Evolutionary conservation across 1,140 invertebrate species (phyloP), one percentile per base, ranked within the genome.

Genomic region (Lycorma delicatula): DNA sequence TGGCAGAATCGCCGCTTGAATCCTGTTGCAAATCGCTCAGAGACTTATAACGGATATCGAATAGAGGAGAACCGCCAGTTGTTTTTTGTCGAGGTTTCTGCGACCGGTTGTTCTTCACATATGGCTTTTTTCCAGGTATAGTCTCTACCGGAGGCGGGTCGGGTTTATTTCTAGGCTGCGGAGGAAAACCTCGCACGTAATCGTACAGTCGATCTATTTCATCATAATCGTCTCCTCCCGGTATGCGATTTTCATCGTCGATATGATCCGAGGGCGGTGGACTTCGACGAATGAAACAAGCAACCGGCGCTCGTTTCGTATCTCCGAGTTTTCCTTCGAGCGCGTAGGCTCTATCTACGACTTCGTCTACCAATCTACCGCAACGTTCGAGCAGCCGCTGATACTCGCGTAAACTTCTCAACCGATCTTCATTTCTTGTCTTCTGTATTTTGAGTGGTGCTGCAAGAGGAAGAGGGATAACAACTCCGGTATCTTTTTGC

Each of bases 191-290:
- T 46, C 93, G 77, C 0, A 97, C 91, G 70, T 96, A 97, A 68
- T 93, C 91, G 71, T 97, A 97, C 58, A 97, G 93, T 72, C 95
- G 91, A 76, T 97, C 93, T 62, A 96, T 94, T 74, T 97, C 93
- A 64, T 95, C 91, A 73, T 95, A 94, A 63, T 95, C 89, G 67
- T 90, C 87, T 64, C 54, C 71, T 70, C 63, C 23, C 67, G 66
- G 67, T 69, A 68, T 64, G 64, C 71, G 63, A 68, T 71, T 67
- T 55, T 71, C 69, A 59, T 68, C 75, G 70, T 74, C 67, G 61
- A 79, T 77, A 50, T 80, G 81, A 1, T 81, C 80, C 23, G 81
- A 79, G 66, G 84, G 85, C 23, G 84, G 87, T 29, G 81, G 81
- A 60, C 85, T 87, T 65, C 86, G 76, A 56, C 86, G 73, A 26